A percentile compares a stretch with the other conserved stretches of the same genome.
Conservation (phyloP, 2,797 vertebrate species). For the Crocidura indochinensis region DNA sequence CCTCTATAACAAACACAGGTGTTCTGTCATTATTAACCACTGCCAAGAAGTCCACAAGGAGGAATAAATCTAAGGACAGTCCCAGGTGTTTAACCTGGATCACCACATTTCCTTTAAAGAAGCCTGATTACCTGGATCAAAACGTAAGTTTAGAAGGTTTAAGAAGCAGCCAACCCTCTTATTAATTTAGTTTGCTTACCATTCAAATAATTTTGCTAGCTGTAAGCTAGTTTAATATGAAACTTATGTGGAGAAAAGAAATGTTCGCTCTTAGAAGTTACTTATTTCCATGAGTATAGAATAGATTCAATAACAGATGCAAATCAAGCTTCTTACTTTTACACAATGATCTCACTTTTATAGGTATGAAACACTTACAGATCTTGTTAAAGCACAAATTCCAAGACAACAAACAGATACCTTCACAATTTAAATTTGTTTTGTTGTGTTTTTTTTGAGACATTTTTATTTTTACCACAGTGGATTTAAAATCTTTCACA, state of each 20-base stretch:
- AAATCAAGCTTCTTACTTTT: not conserved
- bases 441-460: not conserved
- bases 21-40: slow-evolving; percentile 66
- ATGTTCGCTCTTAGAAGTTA: not conserved
- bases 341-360: not conserved
- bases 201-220: not conserved
- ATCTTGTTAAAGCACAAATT: not conserved
- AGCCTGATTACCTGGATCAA: not conserved
- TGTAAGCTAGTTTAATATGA: slow-evolving; percentile 17
- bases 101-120: not conserved
- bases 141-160: not conserved
- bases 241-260: not conserved
- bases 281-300: slow-evolving; percentile 6
- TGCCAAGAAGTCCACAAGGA: not conserved
- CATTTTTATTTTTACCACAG: too few species aligned
- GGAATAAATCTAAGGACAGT: slow-evolving; percentile 9
- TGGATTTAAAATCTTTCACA: too few species aligned
- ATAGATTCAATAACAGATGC: not conserved
- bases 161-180: not conserved
- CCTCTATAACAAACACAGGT: slow-evolving; percentile 33
- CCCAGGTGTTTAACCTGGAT: not conserved
- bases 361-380: not conserved
- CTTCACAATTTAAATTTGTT: not conserved
- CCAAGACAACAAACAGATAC: not conserved
- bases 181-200: not conserved